A percentile compares a stretch with the other conserved stretches of the same genome.
These are phyloP conservation scores for Saimiri boliviensis DNA, from an alignment of 2,113 vertebrate genomes.

Conservation along the genomic window DNA sequence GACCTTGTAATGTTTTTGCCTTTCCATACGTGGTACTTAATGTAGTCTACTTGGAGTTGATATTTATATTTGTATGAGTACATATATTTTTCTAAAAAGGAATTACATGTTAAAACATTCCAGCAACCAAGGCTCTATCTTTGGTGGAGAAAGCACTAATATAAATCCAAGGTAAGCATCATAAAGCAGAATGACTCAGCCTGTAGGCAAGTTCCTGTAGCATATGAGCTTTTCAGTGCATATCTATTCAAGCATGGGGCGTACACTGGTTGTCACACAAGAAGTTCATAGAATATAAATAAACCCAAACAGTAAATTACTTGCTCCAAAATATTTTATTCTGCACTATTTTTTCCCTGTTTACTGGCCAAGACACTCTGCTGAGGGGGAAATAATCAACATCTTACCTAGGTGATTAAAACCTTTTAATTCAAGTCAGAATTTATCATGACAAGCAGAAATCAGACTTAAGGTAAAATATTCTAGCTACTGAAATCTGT, in stretches of 20 bases:
- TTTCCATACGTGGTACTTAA: background rate
- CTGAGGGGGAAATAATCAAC: fast-evolving
- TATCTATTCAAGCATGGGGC: background rate
- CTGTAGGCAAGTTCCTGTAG: background rate
- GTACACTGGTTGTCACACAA: fast-evolving
- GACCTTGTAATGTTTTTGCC: background rate
- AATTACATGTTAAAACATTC: background rate
- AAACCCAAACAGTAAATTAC: background rate
- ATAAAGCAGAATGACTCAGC: background rate
- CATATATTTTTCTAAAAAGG: background rate
- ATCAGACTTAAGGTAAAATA: constrained; percentile 1
- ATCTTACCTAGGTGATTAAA: background rate
- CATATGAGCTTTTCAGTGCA: background rate
- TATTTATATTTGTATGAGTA: background rate
- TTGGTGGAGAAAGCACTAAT: background rate
- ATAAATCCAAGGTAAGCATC: background rate
- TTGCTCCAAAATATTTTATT: background rate
- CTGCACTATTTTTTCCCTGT: background rate
- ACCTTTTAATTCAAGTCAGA: background rate
- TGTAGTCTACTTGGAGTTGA: background rate
- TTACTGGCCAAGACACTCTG: background rate
- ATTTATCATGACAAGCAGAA: background rate
- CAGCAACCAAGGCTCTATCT: background rate
- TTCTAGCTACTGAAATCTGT: background rate
- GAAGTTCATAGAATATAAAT: background rate